Base-by-base conservation (phyloP, 2,113 vertebrate species). In the Oxyura jamaicensis region DNA sequence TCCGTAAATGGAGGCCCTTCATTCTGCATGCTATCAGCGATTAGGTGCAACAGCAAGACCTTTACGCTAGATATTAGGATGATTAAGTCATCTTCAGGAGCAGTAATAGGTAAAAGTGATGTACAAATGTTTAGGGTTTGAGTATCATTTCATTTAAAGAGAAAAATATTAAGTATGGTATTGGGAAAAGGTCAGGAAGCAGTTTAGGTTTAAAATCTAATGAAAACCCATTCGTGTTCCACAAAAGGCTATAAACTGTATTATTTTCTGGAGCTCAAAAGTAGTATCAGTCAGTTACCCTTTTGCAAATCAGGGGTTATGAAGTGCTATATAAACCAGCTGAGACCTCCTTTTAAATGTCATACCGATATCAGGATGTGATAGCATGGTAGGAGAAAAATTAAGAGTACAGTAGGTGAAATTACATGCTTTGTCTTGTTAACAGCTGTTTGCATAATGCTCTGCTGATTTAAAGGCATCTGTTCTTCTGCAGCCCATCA, bases 381-480 rank as follows among this genome's bases (percentile, higher is more conserved):
- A 46, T 36, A 28, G 68, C 56, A 36, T 9, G 20, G 56, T 33
- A 69, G 36, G 22, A 53, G 48, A 67, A 69, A 84, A 85, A 90
- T 82, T n/a, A 83, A 83, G 71, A 66, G 44, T 91, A 74, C 55
- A 87, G 79, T 53, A 35, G 41, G 63, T 26, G 33, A 69, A 95
- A 93, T 93, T 14, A 90, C 69, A 46, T 80, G 29, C 59, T 83
- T 85, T 88, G 39, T 88, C 95, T 92, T 69, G 62, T 60, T 91
- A 84, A 58, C 60, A 92, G 84, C 73, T 96, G 66, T 72, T 96
- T 72, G 31, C 52, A 55, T 50, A 88, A 76, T 77, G 71, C 12
- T 79, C 87, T 50, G 50, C 71, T 86, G 58, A 90, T 91, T 84
- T 83, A 77, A 92, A 94, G 53, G 67, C 81, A 68, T 73, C 53